phyloP scores from a whole-genome alignment of 1,140 invertebrate genomes.

The Eumeta japonica region DNA sequence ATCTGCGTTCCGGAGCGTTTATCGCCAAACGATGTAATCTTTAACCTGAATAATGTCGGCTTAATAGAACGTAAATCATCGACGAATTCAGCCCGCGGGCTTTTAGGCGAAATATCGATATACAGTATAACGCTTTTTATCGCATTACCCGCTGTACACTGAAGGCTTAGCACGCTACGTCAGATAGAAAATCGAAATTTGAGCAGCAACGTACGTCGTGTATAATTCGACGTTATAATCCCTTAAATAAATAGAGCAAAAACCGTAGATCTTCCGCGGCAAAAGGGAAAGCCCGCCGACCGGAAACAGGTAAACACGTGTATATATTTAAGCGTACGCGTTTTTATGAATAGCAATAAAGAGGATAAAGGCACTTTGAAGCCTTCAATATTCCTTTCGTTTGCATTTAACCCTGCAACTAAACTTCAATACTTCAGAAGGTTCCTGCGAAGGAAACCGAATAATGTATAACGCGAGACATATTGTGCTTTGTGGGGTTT shows the following conservation, averaged over 20 bases:
- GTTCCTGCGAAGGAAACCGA: not conserved
- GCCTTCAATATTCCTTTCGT: constrained; percentile 32
- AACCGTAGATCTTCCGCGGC: too few relatives aligned
- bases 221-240: not conserved
- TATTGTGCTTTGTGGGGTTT: not conserved
- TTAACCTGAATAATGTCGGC: constrained; percentile 5
- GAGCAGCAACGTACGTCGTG: not conserved
- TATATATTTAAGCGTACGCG: constrained; percentile 31
- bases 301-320: constrained; percentile 33
- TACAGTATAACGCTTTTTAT: too few relatives aligned
- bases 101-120: not conserved
- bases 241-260: not conserved
- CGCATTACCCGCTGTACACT: not conserved
- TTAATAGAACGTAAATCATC: constrained; percentile 7
- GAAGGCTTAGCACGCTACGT: not conserved
- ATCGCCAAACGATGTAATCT: constrained; percentile 1
- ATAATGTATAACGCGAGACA: too few relatives aligned
- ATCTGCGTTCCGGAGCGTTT: not conserved
- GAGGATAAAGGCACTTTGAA: constrained; percentile 53
- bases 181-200: too few relatives aligned
- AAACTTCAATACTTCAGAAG: not conserved
- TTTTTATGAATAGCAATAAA: constrained; percentile 56
- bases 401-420: not conserved
- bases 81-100: constrained; percentile 3
- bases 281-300: constrained; percentile 25